phyloP scores from a whole-genome alignment of 2,113 vertebrate genomes.

The Trogon melanurus region DNA sequence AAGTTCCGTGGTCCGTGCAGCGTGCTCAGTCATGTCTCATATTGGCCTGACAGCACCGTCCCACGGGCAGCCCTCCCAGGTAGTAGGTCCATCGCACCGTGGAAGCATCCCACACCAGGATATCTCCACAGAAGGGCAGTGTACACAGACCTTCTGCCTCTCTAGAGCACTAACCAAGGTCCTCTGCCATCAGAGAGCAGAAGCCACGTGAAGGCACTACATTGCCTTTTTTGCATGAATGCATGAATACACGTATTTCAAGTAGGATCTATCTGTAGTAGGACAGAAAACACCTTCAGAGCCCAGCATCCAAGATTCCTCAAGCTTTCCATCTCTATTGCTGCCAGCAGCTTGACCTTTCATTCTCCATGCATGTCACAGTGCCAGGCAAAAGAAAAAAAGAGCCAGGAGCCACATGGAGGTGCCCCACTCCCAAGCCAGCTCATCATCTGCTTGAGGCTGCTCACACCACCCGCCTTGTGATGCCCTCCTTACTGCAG shows the following conservation, averaged over 20 bases:
- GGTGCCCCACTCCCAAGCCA: neutral
- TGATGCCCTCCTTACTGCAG: neutral
- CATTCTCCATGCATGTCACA: neutral
- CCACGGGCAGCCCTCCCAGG: neutral
- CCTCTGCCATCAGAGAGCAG: neutral
- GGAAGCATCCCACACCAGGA: neutral
- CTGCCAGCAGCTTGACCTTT: constrained; percentile 24
- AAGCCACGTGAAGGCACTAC: neutral
- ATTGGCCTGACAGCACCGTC: neutral
- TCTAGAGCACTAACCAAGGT: neutral
- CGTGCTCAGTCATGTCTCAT: neutral
- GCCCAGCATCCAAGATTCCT: neutral
- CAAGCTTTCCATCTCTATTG: neutral
- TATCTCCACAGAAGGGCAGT: neutral
- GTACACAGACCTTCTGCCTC: neutral
- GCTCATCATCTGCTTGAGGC: neutral
- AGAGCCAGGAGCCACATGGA: neutral
- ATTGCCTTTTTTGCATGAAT: neutral
- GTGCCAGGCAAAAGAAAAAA: neutral
- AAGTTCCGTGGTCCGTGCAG: rapidly evolving
- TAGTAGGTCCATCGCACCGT: neutral
- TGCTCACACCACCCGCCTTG: rapidly evolving
- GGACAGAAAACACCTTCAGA: neutral
- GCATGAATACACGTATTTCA: neutral
- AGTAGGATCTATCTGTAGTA: neutral